phyloP scores from a whole-genome alignment of 1,140 invertebrate species.

The Scaptomyza hsui region DNA sequence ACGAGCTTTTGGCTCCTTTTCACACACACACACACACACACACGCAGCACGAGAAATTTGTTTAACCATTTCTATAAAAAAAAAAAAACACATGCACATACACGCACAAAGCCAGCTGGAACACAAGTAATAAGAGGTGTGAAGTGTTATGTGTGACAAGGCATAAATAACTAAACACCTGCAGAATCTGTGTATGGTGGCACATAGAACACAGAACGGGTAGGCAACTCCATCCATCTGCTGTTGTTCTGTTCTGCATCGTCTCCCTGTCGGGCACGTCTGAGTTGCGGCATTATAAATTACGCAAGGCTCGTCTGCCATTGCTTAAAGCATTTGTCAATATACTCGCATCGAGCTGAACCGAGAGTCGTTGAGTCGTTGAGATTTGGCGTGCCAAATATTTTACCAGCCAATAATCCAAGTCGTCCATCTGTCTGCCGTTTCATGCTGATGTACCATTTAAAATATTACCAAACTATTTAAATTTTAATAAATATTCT shows the following conservation, averaged over 20 bases:
- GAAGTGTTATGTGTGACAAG: slow-evolving; percentile 68
- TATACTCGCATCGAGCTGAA: slow-evolving; percentile 29
- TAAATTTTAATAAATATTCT: background rate
- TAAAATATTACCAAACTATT: background rate
- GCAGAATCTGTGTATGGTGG: slow-evolving; percentile 59
- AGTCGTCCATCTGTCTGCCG: background rate
- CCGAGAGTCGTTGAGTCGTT: slow-evolving; percentile 28
- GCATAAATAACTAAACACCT: slow-evolving; percentile 82
- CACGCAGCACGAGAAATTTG: slow-evolving; percentile 58
- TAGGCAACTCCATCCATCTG: background rate
- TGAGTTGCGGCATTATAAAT: slow-evolving; percentile 71
- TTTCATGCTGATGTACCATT: background rate
- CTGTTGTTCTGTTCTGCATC: slow-evolving; percentile 1
- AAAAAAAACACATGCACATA: slow-evolving; percentile 14
- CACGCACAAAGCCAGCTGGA: slow-evolving; percentile 3
- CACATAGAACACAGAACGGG: background rate
- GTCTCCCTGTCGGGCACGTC: slow-evolving; percentile 64
- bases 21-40: slow-evolving; percentile 20
- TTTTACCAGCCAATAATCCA: slow-evolving; percentile 40
- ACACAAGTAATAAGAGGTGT: slow-evolving; percentile 39
- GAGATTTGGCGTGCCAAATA: slow-evolving; percentile 62
- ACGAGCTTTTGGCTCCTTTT: slow-evolving; percentile 19
- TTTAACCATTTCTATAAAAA: slow-evolving; percentile 45
- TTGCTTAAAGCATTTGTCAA: slow-evolving; percentile 69
- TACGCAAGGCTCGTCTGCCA: slow-evolving; percentile 57